phyloP scores from a whole-genome alignment of 2,888 invertebrate genomes.

The Euproctis similis region DNA sequence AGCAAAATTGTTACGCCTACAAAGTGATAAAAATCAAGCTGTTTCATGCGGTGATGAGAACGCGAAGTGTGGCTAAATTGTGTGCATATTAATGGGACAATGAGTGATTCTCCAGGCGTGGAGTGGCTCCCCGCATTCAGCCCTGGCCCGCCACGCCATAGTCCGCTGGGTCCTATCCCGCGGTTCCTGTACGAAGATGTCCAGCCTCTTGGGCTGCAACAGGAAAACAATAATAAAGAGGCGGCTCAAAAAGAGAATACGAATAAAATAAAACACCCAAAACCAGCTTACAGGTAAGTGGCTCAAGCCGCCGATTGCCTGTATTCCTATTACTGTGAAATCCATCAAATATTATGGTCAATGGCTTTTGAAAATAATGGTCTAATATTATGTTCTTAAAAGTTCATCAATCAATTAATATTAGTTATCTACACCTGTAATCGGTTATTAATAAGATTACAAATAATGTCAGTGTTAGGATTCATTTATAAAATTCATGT shows the following conservation, averaged over 20 bases:
- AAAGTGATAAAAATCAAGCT: constrained; percentile 29
- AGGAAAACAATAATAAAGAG: constrained; percentile 69
- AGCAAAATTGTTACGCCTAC: constrained; percentile 55
- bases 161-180: constrained; percentile 66
- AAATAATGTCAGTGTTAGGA: too few relatives aligned
- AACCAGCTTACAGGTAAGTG: constrained; percentile 75
- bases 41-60: constrained; percentile 34
- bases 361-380: too few relatives aligned
- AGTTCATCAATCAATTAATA: constrained; percentile 1
- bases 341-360: too few relatives aligned
- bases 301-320: too few relatives aligned
- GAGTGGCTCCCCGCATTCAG: constrained; percentile 73
- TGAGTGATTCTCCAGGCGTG: constrained; percentile 71
- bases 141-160: constrained; percentile 70
- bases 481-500: too few relatives aligned
- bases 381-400: constrained; percentile 6
- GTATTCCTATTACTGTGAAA: too few relatives aligned
- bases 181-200: constrained; percentile 69
- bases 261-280: constrained; percentile 71
- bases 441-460: background rate
- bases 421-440: background rate
- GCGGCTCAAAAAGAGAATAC: constrained; percentile 57
- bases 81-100: constrained; percentile 51
- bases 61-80: constrained; percentile 33
- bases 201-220: constrained; percentile 53